Percentiles rank a stretch among this genome's conserved stretches.
These are phyloP conservation scores for Clanis bilineata DNA, from an alignment of 2,888 invertebrate genomes.

Conservation along the genomic window DNA sequence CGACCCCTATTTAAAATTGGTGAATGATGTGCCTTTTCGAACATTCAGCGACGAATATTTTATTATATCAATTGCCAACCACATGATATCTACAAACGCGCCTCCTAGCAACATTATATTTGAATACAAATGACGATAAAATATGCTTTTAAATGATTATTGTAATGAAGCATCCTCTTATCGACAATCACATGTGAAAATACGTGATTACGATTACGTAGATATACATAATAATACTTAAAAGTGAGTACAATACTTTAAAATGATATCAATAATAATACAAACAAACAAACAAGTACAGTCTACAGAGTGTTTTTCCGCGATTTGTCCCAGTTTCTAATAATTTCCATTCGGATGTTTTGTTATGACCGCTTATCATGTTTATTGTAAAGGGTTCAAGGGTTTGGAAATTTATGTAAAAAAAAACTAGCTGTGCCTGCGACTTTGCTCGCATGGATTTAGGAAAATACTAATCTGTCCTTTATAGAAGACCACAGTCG, in stretches of 20 bases:
- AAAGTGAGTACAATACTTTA: background rate
- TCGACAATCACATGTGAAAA: background rate
- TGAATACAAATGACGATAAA: background rate
- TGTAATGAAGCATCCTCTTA: background rate
- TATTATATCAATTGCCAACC: too few species aligned
- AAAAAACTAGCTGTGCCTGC: too few species aligned
- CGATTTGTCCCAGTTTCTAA: slow-evolving; percentile 8
- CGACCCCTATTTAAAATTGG: too few species aligned
- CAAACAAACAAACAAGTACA: slow-evolving; percentile 6
- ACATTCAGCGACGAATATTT: too few species aligned
- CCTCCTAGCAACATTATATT: too few species aligned
- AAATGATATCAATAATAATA: slow-evolving; percentile 15
- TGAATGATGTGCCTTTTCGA: too few species aligned
- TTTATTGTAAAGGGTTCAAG: background rate
- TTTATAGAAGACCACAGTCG: too few species aligned
- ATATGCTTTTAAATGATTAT: background rate
- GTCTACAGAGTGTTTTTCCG: slow-evolving; percentile 14
- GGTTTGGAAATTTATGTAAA: background rate
- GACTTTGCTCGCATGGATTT: too few species aligned
- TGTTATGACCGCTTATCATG: background rate
- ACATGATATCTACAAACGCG: too few species aligned
- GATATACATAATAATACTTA: background rate
- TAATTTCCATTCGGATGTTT: slow-evolving; percentile 2
- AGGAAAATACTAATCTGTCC: too few species aligned
- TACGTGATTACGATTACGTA: background rate